phyloP scores from a whole-genome alignment of 2,113 vertebrate genomes.

The Oncorhynchus kisutch region DNA sequence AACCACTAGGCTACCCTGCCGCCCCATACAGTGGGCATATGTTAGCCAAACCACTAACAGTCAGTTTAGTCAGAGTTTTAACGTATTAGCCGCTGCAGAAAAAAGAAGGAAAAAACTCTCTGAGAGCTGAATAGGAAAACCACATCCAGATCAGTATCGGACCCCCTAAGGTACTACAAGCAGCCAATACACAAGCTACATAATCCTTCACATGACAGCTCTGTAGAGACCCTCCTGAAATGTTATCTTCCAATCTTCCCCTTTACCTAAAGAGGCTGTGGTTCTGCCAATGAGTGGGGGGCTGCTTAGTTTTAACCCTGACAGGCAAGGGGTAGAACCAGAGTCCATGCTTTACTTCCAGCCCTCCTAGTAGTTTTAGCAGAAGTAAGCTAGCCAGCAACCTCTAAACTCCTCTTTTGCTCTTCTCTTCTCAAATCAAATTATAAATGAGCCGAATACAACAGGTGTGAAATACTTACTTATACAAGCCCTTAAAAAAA shows the following conservation, averaged over 20 bases:
- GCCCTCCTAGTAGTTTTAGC: too few species aligned
- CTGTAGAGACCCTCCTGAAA: constrained; percentile 75
- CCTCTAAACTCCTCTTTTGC: too few species aligned
- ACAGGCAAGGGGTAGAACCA: constrained; percentile 66
- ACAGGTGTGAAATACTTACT: too few species aligned
- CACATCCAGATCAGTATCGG: constrained; percentile 73
- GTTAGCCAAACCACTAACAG: constrained; percentile 60
- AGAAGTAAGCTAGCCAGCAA: too few species aligned
- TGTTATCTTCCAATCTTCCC: constrained; percentile 66
- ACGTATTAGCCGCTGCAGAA: constrained; percentile 4
- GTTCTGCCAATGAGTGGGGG: constrained; percentile 57
- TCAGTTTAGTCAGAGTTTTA: constrained; percentile 36
- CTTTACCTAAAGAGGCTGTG: constrained; percentile 71
- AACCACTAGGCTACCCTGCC: too few species aligned
- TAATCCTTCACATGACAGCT: constrained; percentile 77
- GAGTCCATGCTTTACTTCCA: constrained; percentile 28
- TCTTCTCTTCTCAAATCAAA: too few species aligned
- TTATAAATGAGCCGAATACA: too few species aligned
- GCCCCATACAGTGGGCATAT: constrained; percentile 52
- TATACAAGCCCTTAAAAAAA: too few species aligned
- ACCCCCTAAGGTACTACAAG: constrained; percentile 70
- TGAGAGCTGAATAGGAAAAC: constrained; percentile 57
- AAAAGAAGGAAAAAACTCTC: constrained; percentile 15
- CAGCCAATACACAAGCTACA: constrained; percentile 63
- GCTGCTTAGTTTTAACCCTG: constrained; percentile 72